Conservation (phyloP, 2,113 vertebrate species). For the Butastur rufipennis region DNA sequence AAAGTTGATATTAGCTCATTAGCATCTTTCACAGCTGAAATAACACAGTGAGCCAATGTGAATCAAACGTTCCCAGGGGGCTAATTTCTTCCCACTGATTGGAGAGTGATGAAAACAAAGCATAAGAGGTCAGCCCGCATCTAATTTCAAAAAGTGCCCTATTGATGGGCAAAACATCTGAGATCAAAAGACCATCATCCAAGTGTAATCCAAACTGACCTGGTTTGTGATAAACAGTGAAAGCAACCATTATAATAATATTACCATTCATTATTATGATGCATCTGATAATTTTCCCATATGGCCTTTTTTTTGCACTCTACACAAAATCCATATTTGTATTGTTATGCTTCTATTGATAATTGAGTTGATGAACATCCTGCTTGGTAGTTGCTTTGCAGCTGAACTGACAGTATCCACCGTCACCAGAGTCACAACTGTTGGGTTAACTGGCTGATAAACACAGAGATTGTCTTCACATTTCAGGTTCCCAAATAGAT, state of each 20-base stretch:
- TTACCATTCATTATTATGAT: neutral
- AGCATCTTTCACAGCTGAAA: conserved; percentile 68
- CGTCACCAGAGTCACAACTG: neutral
- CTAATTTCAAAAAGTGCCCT: conserved; percentile 23
- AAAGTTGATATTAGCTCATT: conserved; percentile 66
- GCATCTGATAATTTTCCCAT: neutral
- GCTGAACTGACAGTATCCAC: neutral
- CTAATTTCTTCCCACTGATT: conserved; percentile 55
- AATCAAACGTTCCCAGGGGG: conserved; percentile 8
- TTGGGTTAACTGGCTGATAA: neutral
- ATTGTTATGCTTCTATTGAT: neutral
- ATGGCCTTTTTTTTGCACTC: neutral
- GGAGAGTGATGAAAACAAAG: conserved; percentile 58
- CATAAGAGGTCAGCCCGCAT: conserved; percentile 33
- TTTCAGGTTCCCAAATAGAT: neutral
- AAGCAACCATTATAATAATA: neutral
- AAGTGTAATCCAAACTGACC: neutral
- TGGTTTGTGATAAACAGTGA: neutral
- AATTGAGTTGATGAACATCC: neutral
- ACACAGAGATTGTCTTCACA: neutral
- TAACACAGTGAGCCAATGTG: conserved; percentile 51
- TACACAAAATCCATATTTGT: neutral
- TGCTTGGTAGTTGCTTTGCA: neutral
- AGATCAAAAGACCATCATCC: conserved; percentile 6
- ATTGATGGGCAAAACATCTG: neutral